Evolutionary conservation across 2,113 vertebrate species (phyloP), one percentile per base, ranked within the genome.

Genomic region (Cyrtonyx montezumae): DNA sequence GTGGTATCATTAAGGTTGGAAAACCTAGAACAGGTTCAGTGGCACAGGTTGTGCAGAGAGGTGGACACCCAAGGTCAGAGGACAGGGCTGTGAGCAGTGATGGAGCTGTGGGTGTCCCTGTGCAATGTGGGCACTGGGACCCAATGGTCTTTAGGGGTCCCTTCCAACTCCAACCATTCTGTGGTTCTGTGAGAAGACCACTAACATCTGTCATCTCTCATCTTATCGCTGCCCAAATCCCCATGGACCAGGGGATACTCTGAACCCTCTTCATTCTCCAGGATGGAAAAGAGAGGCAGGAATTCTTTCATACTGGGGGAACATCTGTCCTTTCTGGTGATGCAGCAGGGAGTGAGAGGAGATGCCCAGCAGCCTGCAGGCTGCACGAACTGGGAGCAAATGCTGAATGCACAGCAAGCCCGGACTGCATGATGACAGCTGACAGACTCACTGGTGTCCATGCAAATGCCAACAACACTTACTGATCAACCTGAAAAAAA

Each of bases 391-490:
- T 5, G 3, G 36, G 32, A 43, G 53, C 62, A 65, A 56, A 51
- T 2, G 2, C 49, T 78, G 1, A 6, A 8, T n/a, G 2, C 1
- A 6, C 23, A 22, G 43, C 0, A 0, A 77, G 83, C 51, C 86
- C 67, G 0, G 37, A 67, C 32, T 8, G 51, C 25, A 0, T 65
- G 82, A 90, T 79, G 3, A 3, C 71, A 83, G 55, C 88, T 73
- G 71, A 65, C 90, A 85, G 90, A 76, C 63, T 51, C 48, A 8
- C 51, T 6, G 53, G 74, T 75, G 92, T 22, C 11, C 12, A 32
- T 43, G 46, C 74, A 40, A 65, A 3, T 10, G 53, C 75, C 87
- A 67, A 43, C 46, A 65, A 71, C 65, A 49, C 46, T 40, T 55
- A 13, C 19, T 0, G 5, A 43, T 25, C 0, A 3, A 48, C 81